Evolutionary conservation across 2,113 vertebrate genomes (phyloP).

Genomic region (Colinus virginianus): DNA sequence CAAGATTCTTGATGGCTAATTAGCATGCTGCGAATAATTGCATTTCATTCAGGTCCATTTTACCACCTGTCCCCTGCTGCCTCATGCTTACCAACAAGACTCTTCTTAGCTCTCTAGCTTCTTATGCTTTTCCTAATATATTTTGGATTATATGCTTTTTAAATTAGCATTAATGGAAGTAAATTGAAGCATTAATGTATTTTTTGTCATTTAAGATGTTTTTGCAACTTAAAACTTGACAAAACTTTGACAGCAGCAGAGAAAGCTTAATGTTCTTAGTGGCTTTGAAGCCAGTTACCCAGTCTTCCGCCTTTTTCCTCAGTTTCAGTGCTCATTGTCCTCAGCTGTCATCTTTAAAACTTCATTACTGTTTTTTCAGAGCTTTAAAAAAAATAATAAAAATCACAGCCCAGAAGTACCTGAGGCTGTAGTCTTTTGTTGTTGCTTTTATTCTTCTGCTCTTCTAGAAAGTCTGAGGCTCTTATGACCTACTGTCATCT

Average conservation of each 20-base stretch:
- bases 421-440: background rate
- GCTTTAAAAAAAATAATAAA: background rate
- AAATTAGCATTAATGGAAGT: background rate
- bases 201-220: background rate
- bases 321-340: background rate
- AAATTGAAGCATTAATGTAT: background rate
- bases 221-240: background rate
- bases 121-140: background rate
- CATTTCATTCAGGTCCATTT: background rate
- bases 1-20: background rate
- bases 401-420: background rate
- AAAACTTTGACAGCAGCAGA: background rate
- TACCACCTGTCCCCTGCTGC: background rate
- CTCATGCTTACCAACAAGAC: background rate
- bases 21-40: background rate
- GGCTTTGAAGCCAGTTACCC: background rate
- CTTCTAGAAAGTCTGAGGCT: background rate
- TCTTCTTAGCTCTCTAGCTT: slow-evolving; percentile 21
- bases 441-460: background rate
- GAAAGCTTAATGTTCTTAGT: slow-evolving; percentile 22
- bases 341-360: background rate
- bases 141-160: slow-evolving; percentile 7
- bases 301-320: background rate
- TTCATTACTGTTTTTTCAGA: background rate
- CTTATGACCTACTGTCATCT: slow-evolving; percentile 13